phyloP scores from a whole-genome alignment of 2,113 vertebrate species.

The Oceanites oceanicus region DNA sequence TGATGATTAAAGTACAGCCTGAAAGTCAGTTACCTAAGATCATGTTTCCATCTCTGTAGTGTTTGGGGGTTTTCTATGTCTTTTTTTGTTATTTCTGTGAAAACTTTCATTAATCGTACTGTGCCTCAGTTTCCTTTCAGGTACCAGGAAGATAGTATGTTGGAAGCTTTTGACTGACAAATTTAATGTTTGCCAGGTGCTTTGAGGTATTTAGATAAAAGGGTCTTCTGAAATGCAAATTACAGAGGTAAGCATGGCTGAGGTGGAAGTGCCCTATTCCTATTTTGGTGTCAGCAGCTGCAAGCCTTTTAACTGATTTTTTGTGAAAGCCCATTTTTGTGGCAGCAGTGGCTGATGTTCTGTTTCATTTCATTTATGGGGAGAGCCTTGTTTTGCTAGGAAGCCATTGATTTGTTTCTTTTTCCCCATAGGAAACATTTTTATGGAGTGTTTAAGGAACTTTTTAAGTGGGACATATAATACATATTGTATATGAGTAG shows the following conservation, averaged over 20 bases:
- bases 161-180: background rate
- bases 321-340: background rate
- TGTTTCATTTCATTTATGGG: background rate
- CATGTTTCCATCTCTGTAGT: background rate
- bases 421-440: background rate
- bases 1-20: slow-evolving; percentile 4
- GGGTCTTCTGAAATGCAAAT: background rate
- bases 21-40: background rate
- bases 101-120: background rate
- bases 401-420: background rate
- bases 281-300: background rate
- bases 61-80: accelerated
- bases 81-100: background rate
- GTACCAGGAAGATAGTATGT: background rate
- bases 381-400: background rate
- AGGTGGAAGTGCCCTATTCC: background rate
- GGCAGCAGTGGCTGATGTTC: background rate
- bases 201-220: background rate
- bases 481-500: background rate
- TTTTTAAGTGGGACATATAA: background rate
- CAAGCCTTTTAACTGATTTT: background rate
- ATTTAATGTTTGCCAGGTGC: background rate
- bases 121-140: slow-evolving; percentile 25
- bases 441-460: background rate
- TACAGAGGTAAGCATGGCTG: background rate